Conservation (phyloP, 2,888 invertebrate species). For the Thyatira batis region DNA sequence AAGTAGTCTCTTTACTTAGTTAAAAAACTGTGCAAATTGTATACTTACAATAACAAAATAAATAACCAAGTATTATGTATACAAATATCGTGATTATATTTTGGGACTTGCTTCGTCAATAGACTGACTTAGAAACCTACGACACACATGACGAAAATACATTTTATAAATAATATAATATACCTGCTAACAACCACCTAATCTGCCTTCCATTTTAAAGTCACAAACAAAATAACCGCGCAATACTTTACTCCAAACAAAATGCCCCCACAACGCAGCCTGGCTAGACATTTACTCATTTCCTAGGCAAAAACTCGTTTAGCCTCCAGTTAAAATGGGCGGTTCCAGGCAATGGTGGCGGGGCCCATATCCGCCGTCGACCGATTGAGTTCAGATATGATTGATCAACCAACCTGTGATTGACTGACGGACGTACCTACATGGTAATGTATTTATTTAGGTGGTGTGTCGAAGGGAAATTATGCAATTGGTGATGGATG, state of each 20-base stretch:
- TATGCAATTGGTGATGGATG: neutral
- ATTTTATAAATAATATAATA: no score
- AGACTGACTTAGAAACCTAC: no score
- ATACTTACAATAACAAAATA: no score
- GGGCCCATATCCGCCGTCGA: slow-evolving; percentile 60
- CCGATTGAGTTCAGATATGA: slow-evolving; percentile 53
- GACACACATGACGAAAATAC: no score
- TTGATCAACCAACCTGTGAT: slow-evolving; percentile 51
- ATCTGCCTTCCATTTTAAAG: no score
- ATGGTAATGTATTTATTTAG: neutral
- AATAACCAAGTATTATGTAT: no score
- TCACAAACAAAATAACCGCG: slow-evolving; percentile 2
- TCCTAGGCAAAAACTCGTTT: slow-evolving; percentile 57
- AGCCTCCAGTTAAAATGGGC: slow-evolving; percentile 66
- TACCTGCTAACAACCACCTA: no score
- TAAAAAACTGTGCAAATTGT: no score
- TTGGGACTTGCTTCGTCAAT: no score
- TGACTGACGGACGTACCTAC: slow-evolving; percentile 24
- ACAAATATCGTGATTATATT: no score
- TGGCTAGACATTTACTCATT: slow-evolving; percentile 36
- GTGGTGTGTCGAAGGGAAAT: neutral
- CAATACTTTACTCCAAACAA: neutral
- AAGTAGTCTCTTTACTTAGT: no score
- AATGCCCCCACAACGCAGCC: slow-evolving; percentile 6
- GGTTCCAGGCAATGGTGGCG: slow-evolving; percentile 41